Evolutionary conservation across 1,140 invertebrate genomes (phyloP).

Genomic region (Colletes latitarsis): DNA sequence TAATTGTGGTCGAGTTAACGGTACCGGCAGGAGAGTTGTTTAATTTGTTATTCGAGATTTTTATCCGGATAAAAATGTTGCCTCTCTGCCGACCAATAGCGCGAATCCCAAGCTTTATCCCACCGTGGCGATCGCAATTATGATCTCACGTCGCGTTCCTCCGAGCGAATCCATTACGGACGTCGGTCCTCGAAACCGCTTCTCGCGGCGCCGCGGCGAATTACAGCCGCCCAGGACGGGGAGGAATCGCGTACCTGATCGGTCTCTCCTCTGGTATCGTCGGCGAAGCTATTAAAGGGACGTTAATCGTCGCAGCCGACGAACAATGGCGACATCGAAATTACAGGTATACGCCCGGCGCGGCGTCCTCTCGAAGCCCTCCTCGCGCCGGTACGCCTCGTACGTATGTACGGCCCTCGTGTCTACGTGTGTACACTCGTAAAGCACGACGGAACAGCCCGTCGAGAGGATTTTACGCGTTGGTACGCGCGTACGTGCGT

Average conservation of each 20-base stretch:
- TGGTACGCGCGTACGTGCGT: slow-evolving; percentile 42
- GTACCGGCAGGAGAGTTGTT: no score
- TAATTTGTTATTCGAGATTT: no score
- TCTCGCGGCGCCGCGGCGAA: slow-evolving; percentile 35
- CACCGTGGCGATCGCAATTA: slow-evolving; percentile 29
- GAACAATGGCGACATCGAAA: slow-evolving; percentile 68
- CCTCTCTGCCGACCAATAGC: no score
- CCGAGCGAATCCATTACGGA: slow-evolving; percentile 31
- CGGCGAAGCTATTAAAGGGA: slow-evolving; percentile 65
- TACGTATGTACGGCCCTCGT: slow-evolving; percentile 4
- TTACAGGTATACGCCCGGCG: slow-evolving; percentile 62
- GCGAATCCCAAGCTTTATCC: not conserved
- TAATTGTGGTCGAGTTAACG: no score
- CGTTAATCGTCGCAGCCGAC: slow-evolving; percentile 65
- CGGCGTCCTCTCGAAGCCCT: slow-evolving; percentile 39
- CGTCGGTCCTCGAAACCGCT: slow-evolving; percentile 18
- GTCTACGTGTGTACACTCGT: slow-evolving; percentile 29
- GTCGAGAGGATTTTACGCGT: slow-evolving; percentile 56
- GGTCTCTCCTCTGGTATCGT: slow-evolving; percentile 56
- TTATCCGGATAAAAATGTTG: no score
- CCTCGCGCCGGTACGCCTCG: not conserved
- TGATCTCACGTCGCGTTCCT: slow-evolving; percentile 21
- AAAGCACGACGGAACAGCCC: slow-evolving; percentile 34
- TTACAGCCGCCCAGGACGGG: slow-evolving; percentile 8
- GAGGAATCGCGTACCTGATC: slow-evolving; percentile 56